A percentile compares a stretch with the other conserved stretches of the same genome.
Evolutionary conservation across 1,140 invertebrate species (phyloP).

Genomic region (Oryzaephilus surinamensis): DNA sequence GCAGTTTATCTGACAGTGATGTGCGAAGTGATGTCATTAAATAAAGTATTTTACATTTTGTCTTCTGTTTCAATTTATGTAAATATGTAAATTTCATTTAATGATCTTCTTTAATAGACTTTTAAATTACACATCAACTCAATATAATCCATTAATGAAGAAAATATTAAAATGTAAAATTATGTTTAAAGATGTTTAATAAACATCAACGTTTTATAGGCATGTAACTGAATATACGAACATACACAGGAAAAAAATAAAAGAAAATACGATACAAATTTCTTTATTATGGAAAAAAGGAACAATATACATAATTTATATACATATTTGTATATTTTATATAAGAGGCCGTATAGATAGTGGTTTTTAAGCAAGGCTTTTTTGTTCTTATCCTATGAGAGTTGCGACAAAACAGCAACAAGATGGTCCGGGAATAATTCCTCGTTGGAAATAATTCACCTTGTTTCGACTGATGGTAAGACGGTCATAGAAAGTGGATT

Average conservation of each 20-base stretch:
- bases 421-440: too few species aligned
- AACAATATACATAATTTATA: too few species aligned
- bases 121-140: constrained; percentile 2
- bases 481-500: constrained; percentile 19
- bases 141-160: too few species aligned
- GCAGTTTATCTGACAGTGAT: constrained; percentile 12
- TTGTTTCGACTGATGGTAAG: constrained; percentile 9
- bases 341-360: too few species aligned
- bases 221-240: neutral
- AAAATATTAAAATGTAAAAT: neutral
- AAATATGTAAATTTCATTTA: constrained; percentile 4
- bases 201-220: neutral
- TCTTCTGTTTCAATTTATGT: constrained; percentile 16
- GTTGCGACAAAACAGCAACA: too few species aligned
- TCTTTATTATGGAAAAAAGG: too few species aligned
- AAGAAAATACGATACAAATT: neutral
- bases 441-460: constrained; percentile 11
- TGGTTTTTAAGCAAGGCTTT: too few species aligned
- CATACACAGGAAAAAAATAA: neutral
- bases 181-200: neutral
- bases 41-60: constrained; percentile 10
- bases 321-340: too few species aligned
- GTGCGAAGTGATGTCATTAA: constrained; percentile 15
- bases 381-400: too few species aligned
- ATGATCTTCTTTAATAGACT: constrained; percentile 4